Percentiles rank a stretch among this genome's conserved stretches.
These are phyloP conservation scores for Clarias pachynema DNA, from an alignment of 2,797 vertebrate genomes.

Conservation along the genomic window DNA sequence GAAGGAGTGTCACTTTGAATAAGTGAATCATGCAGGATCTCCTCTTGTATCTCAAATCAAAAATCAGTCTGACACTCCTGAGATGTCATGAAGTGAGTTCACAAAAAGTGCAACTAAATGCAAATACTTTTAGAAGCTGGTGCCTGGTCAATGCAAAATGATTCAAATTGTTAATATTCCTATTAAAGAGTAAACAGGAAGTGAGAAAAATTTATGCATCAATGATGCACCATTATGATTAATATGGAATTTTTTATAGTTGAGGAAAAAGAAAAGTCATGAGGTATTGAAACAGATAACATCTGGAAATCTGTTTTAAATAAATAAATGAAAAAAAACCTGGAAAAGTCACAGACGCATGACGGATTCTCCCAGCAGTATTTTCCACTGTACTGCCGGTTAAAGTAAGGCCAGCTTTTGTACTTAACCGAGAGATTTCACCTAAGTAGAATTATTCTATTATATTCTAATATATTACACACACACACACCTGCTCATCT, in stretches of 20 bases:
- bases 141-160: not conserved
- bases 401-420: not conserved
- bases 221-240: not conserved
- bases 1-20: not conserved
- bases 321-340: not conserved
- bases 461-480: too few relatives aligned
- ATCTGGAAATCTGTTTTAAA: not conserved
- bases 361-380: not conserved
- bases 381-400: not conserved
- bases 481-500: not conserved
- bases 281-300: not conserved
- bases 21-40: not conserved
- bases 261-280: not conserved
- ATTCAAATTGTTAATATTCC: not conserved
- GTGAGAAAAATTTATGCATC: not conserved
- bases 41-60: not conserved
- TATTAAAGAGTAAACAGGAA: not conserved
- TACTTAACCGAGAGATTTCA: not conserved
- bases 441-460: not conserved
- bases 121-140: not conserved
- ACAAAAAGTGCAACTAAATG: not conserved
- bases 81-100: not conserved
- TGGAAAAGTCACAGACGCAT: not conserved
- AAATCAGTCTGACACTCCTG: constrained; percentile 8
- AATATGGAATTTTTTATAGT: not conserved